phyloP scores from a whole-genome alignment of 2,113 vertebrate species.

The Myotis yumanensis region DNA sequence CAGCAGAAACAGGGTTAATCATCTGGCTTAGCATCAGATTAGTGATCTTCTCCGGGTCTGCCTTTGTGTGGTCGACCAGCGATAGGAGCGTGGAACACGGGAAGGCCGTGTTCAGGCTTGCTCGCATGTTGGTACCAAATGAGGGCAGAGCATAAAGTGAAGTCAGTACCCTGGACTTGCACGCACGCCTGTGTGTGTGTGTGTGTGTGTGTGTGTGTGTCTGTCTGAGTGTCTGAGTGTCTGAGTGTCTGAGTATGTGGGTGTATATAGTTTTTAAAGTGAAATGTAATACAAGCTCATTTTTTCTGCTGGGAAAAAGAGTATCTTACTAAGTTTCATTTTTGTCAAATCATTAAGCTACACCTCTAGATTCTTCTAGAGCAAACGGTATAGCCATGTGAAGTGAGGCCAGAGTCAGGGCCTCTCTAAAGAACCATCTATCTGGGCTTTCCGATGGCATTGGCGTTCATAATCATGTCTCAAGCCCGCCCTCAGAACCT shows the following conservation, averaged over 20 bases:
- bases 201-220: not conserved
- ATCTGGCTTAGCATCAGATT: not conserved
- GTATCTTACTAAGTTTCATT: not conserved
- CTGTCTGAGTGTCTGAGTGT: not conserved
- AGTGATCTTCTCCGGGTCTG: not conserved
- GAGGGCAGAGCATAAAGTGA: not conserved
- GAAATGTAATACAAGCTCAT: not conserved
- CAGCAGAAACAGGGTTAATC: not conserved
- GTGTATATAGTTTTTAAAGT: not conserved
- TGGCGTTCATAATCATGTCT: not conserved
- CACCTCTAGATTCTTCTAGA: not conserved
- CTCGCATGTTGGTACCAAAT: rapidly evolving
- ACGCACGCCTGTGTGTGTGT: no score
- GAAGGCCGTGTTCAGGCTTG: not conserved
- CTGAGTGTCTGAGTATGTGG: not conserved
- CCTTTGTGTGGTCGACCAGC: not conserved
- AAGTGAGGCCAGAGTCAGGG: not conserved
- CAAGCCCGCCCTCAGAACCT: not conserved
- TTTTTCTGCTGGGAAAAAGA: not conserved
- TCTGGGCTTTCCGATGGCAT: not conserved
- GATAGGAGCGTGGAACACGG: rapidly evolving
- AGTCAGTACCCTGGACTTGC: not conserved
- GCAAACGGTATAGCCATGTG: no score
- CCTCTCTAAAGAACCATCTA: not conserved
- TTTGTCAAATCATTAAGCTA: not conserved